phyloP scores from a whole-genome alignment of 1,140 invertebrate genomes.

The Saccostrea cuccullata region DNA sequence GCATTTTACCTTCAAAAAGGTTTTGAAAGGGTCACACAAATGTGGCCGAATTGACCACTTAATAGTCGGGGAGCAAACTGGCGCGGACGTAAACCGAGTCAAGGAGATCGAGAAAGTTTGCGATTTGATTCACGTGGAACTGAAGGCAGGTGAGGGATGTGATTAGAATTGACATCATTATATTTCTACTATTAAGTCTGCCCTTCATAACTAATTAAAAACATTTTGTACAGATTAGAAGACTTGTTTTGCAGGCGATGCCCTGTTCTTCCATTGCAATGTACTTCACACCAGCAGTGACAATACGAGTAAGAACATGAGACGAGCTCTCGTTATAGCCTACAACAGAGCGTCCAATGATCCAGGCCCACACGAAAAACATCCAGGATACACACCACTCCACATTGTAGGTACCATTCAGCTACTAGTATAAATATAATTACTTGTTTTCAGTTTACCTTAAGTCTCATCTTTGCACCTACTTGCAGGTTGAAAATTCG shows the following conservation, averaged over 20 bases:
- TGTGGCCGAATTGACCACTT: constrained; percentile 72
- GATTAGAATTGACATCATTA: too few relatives aligned
- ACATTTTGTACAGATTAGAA: too few relatives aligned
- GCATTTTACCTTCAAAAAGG: constrained; percentile 48
- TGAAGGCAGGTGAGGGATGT: constrained; percentile 64
- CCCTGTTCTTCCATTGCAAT: constrained; percentile 67
- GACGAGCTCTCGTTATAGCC: constrained; percentile 53
- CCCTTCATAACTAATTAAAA: too few relatives aligned
- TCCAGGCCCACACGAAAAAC: constrained; percentile 50
- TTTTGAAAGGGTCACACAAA: constrained; percentile 69
- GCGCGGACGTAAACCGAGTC: constrained; percentile 68
- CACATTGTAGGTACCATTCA: constrained; percentile 45
- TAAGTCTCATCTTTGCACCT: constrained; percentile 17
- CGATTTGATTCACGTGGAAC: constrained; percentile 62
- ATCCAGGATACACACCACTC: constrained; percentile 50
- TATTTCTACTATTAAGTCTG: too few relatives aligned
- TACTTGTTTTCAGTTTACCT: neutral
- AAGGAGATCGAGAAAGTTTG: constrained; percentile 61
- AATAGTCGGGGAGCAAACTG: constrained; percentile 65
- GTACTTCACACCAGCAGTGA: constrained; percentile 63
- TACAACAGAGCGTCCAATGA: constrained; percentile 58
- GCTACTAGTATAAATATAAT: neutral
- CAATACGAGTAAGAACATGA: constrained; percentile 58
- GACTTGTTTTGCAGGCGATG: constrained; percentile 58
- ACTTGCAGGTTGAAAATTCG: constrained; percentile 43